Base-by-base conservation (phyloP, 1,140 invertebrate genomes). In the Cheumatopsyche charites region DNA sequence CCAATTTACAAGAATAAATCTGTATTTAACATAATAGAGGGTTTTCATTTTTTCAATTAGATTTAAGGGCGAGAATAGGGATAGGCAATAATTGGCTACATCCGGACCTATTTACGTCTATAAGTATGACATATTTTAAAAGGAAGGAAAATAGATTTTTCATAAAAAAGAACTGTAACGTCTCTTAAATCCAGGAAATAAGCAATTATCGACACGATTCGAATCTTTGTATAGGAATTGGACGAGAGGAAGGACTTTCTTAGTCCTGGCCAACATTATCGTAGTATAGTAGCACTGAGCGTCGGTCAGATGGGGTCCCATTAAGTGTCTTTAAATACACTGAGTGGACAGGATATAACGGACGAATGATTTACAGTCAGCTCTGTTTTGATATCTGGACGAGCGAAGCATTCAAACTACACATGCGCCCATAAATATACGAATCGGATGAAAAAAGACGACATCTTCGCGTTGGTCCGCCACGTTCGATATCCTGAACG, bases 301-400 rank as follows among this genome's bases (percentile, higher is more conserved):
- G 47, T 21, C 12, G 15, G 66, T 66, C 41, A 66, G 42, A 43
- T 36, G 47, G 66, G 26, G 21, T 15, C 41, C 66, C 21, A 68
- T 68, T 68, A 55, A 68, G 66, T 55, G 47, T 21, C 45, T 68
- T 66, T 68, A 68, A 68, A 68, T 68, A 68, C 66, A 68, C 66
- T 36, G 41, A 55, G 66, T 55, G 47, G 66, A 55, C 66, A 68
- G 66, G 66, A 68, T 68, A 68, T 55, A 68, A 55, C 47, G 66
- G 26, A 68, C 66, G 66, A 55, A 68, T 68, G 66, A 68, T 68
- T 68, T 68, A 68, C 29, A 68, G 49, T 55, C 25, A 4, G 49
- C 47, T 52, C 13, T 58, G 66, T 68, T 68, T 68, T 55, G 66
- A 55, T 29, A 58, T 58, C 21, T 58, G 55, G 11, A 4, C 43